Evolutionary conservation across 2,888 invertebrate species (phyloP).

Genomic region (Caenorhabditis japonica): DNA sequence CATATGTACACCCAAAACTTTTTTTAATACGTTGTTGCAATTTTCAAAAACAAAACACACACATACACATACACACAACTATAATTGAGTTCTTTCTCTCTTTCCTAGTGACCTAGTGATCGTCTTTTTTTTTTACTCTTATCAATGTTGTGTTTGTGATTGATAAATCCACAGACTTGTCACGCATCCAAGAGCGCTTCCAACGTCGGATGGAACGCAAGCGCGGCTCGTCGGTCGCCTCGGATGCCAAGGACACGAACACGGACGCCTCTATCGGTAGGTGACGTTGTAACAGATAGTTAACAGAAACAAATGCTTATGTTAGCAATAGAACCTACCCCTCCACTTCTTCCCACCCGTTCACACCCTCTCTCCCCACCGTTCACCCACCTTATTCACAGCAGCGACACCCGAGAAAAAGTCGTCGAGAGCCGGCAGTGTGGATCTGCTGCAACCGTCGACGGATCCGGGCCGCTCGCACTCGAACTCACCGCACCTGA

Average conservation of each 20-base stretch:
- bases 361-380: slow-evolving; percentile 27
- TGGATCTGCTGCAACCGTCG: slow-evolving; percentile 57
- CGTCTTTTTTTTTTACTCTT: too few relatives aligned
- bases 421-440: slow-evolving; percentile 43
- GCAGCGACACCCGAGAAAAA: slow-evolving; percentile 36
- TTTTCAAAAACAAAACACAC: too few relatives aligned
- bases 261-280: slow-evolving; percentile 49
- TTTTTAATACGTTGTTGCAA: too few relatives aligned
- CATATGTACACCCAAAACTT: not conserved
- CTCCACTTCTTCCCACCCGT: slow-evolving; percentile 7
- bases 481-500: slow-evolving; percentile 60
- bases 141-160: slow-evolving; percentile 61
- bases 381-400: slow-evolving; percentile 50
- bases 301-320: slow-evolving; percentile 33
- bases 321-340: slow-evolving; percentile 32
- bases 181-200: slow-evolving; percentile 77
- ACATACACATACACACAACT: too few relatives aligned
- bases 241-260: slow-evolving; percentile 59
- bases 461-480: slow-evolving; percentile 44
- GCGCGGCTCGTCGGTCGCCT: slow-evolving; percentile 62
- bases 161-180: slow-evolving; percentile 69
- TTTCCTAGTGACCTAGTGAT: too few relatives aligned
- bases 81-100: slow-evolving; percentile 12
- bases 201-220: slow-evolving; percentile 76
- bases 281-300: slow-evolving; percentile 45